phyloP scores from a whole-genome alignment of 2,113 vertebrate species.

The Lampris incognitus region DNA sequence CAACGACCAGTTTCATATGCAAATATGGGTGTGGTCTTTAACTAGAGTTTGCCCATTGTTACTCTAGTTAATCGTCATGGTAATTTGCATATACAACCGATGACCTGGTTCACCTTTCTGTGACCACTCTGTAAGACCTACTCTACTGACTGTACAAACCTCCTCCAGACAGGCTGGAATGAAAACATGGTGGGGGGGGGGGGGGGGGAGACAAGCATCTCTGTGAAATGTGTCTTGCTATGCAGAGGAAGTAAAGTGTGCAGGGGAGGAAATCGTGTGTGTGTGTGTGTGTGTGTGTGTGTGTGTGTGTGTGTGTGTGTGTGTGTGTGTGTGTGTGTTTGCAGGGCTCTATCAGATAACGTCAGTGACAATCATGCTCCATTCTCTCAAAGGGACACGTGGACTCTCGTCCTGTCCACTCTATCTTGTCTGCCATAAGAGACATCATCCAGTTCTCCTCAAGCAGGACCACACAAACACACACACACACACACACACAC shows the following conservation, averaged over 20 bases:
- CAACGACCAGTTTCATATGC: too few species aligned
- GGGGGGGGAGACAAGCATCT: slow-evolving; percentile 34
- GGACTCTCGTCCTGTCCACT: too few species aligned
- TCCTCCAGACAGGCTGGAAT: slow-evolving; percentile 53
- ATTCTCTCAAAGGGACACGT: neutral
- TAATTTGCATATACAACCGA: too few species aligned
- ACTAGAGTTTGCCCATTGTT: too few species aligned
- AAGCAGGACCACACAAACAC: neutral
- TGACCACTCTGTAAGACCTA: too few species aligned
- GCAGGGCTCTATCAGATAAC: slow-evolving; percentile 35
- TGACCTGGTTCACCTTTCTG: too few species aligned
- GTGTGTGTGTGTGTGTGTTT: neutral
- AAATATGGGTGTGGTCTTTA: too few species aligned
- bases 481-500: slow-evolving; percentile 4
- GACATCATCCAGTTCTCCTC: too few species aligned
- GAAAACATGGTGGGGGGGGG: slow-evolving; percentile 37
- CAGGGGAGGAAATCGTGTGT: neutral
- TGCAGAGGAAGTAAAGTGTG: slow-evolving; percentile 47
- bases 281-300: slow-evolving; percentile 25
- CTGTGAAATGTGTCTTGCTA: slow-evolving; percentile 5
- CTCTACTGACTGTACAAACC: too few species aligned
- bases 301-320: neutral
- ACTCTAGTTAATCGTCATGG: too few species aligned
- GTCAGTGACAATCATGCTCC: slow-evolving; percentile 44
- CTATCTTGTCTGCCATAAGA: too few species aligned